Percentiles rank a stretch among this genome's conserved stretches.
phyloP scores from a whole-genome alignment of 2,113 vertebrate genomes.

The Aspidoscelis tigris region DNA sequence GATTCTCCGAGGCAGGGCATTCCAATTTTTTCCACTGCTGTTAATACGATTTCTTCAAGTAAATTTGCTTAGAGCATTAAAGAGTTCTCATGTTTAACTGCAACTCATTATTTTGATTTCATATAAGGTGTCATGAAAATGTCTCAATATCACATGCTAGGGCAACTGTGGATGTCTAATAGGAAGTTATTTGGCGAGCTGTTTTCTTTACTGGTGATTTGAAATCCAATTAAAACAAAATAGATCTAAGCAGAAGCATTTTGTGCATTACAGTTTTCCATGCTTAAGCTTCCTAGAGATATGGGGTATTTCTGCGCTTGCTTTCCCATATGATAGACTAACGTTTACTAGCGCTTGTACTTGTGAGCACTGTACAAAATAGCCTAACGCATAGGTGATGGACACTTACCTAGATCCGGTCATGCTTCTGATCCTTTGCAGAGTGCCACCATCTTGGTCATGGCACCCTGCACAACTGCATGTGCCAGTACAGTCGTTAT shows the following conservation, averaged over 20 bases:
- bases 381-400: no score
- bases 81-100: constrained; percentile 37
- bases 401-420: no score
- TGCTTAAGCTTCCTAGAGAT: constrained; percentile 15
- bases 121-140: constrained; percentile 54
- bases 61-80: constrained; percentile 49
- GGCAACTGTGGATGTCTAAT: constrained; percentile 5
- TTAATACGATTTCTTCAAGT: constrained; percentile 44
- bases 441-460: no score
- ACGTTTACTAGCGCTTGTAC: no score
- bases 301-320: no score
- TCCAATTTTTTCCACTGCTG: constrained; percentile 45
- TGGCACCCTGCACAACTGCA: no score
- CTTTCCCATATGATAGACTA: no score
- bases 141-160: neutral
- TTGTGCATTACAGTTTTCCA: neutral
- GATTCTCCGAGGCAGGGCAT: constrained; percentile 43
- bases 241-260: constrained; percentile 21
- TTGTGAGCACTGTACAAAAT: no score
- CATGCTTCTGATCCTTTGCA: no score
- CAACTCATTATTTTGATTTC: constrained; percentile 42
- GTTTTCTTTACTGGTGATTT: constrained; percentile 6
- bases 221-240: constrained; percentile 48
- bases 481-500: no score
- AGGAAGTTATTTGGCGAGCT: constrained; percentile 30